These are phyloP conservation scores for Carterocephalus palaemon DNA, from an alignment of 2,888 invertebrate species.

Conservation along the genomic window DNA sequence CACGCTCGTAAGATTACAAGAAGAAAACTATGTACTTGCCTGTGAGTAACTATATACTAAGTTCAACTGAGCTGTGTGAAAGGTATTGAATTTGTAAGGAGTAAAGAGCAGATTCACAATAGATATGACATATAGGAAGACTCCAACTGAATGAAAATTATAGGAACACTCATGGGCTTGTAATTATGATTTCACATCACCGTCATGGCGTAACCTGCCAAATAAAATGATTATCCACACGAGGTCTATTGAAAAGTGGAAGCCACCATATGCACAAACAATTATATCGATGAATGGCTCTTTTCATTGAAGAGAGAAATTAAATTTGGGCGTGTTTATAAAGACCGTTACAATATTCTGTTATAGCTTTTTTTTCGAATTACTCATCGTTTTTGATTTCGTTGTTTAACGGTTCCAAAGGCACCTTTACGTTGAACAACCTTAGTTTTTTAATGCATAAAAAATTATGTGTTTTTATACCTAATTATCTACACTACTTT, in stretches of 20 bases:
- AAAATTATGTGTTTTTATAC: constrained; percentile 39
- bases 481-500: no score
- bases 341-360: constrained; percentile 47
- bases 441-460: constrained; percentile 38
- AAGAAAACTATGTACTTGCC: no score
- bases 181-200: no score
- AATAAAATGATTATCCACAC: constrained; percentile 25
- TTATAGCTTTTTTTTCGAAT: constrained; percentile 30
- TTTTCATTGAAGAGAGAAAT: constrained; percentile 54
- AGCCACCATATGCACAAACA: constrained; percentile 57
- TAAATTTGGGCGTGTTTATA: constrained; percentile 51
- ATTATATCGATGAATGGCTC: constrained; percentile 54
- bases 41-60: no score
- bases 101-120: no score
- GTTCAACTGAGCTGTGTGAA: no score
- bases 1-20: no score
- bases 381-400: constrained; percentile 34
- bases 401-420: constrained; percentile 44
- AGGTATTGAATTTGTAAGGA: no score
- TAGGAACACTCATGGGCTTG: no score
- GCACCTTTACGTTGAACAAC: constrained; percentile 35
- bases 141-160: no score
- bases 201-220: constrained; percentile 16
- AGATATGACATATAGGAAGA: no score
- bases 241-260: constrained; percentile 45